Base-by-base conservation (phyloP, 2,888 invertebrate species). In the Sympetrum striolatum region DNA sequence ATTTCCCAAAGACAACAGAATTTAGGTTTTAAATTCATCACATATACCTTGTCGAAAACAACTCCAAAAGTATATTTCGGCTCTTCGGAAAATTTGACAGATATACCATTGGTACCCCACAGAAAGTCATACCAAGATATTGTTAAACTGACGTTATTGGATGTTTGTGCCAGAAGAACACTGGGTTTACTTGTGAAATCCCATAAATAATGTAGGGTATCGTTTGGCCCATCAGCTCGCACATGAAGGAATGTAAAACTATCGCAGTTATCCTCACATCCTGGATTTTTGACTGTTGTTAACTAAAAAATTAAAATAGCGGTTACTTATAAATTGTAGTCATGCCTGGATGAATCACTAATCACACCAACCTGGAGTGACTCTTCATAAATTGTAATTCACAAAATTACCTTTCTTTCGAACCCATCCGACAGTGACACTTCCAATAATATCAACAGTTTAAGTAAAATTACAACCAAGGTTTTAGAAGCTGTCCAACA, bases 181-280 rank as follows among this genome's bases (percentile, higher is more conserved):
- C 95, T 95, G 0, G 96, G 96, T 80, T 94, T 94, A 5, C 95
- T 94, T 4, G 95, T 94, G 92, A 96, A 96, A 93, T 96, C 96
- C 96, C 96, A 96, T 82, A 96, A 92, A 92, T 96, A 96, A 92
- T 96, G 96, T 0, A 96, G 93, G 0, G 95, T 95, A 93, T 96
- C 96, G 81, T 94, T 93, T 0, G 93, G 91, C 0, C 96, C 96
- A 37, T 94, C 94, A 0, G 96, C 96, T 92, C 94, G 93, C 14
- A 96, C 93, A 92, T 96, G 95, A 5, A 95, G 92, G 0, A 96
- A 93, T 2, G 94, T 92, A 90, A 94, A 93, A 80, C 91, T 91
- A 91, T 93, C 93, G 2, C 92, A 91, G 0, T 91, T 94, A 25
- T 48, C 90, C 12, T 80, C 35, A 90, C 93, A 94, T 31, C 92